A percentile compares a stretch with the other conserved stretches of the same genome.
These are phyloP conservation scores for Prochilodus magdalenae DNA, from an alignment of 2,113 vertebrate genomes.

Conservation along the genomic window DNA sequence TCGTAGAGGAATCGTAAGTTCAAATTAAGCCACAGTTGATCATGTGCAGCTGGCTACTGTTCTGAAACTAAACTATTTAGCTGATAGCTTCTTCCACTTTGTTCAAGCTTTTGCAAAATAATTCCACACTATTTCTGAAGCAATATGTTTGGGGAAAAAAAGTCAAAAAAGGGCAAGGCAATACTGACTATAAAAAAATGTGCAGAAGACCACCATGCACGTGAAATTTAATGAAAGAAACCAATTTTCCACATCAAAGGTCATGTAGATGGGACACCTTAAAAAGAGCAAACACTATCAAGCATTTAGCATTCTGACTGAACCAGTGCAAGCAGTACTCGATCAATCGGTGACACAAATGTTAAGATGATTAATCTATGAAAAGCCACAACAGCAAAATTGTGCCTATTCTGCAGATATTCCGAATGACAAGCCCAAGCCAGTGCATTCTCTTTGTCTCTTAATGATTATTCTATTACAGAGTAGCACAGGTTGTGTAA, in stretches of 20 bases:
- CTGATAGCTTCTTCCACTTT: too few relatives aligned
- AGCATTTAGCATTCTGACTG: slow-evolving; percentile 46
- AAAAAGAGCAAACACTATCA: slow-evolving; percentile 25
- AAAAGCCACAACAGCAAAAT: background rate
- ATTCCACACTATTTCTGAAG: background rate
- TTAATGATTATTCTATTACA: background rate
- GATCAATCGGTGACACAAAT: slow-evolving; percentile 46
- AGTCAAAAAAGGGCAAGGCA: background rate
- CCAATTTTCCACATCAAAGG: slow-evolving; percentile 16
- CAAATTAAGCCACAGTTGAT: too few relatives aligned
- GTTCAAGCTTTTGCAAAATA: too few relatives aligned
- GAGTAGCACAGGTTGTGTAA: background rate
- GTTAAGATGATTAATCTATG: slow-evolving; percentile 49
- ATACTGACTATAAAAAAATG: background rate
- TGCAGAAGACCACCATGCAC: background rate
- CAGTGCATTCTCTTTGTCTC: background rate
- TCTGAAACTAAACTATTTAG: too few relatives aligned
- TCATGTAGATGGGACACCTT: slow-evolving; percentile 18
- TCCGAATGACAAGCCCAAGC: background rate
- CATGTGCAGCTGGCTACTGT: too few relatives aligned
- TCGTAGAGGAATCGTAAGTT: too few relatives aligned
- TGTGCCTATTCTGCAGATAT: background rate
- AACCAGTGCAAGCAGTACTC: slow-evolving; percentile 21
- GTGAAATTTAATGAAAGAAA: background rate
- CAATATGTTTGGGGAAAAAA: background rate